Evolutionary conservation across 2,888 invertebrate species (phyloP), one percentile per base, ranked within the genome.

Genomic region (Agelastica alni): DNA sequence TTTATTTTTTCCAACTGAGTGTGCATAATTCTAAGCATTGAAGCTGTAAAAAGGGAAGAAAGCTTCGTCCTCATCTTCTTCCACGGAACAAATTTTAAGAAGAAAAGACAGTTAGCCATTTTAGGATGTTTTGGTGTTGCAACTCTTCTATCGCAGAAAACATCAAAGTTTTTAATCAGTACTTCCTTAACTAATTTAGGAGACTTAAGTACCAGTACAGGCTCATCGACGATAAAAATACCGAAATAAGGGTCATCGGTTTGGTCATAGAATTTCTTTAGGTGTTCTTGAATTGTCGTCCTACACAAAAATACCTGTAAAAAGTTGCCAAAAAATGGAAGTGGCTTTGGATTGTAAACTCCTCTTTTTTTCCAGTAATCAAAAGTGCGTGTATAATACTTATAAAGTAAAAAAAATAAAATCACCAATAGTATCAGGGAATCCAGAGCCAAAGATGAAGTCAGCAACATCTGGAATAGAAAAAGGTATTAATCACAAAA

Each of bases 21-120:
- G 16, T 79, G 75, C 81, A 83, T 81, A 31, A 67, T 70, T 64
- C 78, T 82, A 51, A 84, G 70, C 67, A 83, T 83, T 13, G 80
- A 81, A 1, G 79, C 76, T 1, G 82, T 80, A 63, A 83, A 79
- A 0, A 80, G 78, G 0, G 83, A 82, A 0, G 81, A 78, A 20
- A 83, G 68, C 58, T 81, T 81, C 0, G 75, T 64, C 14, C 84
- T 72, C 10, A 81, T 64, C 28, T 70, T 72, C 62, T 78, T 81
- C 84, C 84, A 84, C 1, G 77, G 75, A 0, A 78, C 77, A 47
- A 79, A 80, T 52, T 76, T 78, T 47, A 78, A 60, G 1, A 77
- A 71, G 55, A 81, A 72, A 20, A 80, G 58, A 65, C 76, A 74
- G 44, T 74, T 73, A 59, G 76, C 70, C 0, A 74, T 70, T 4